phyloP scores from a whole-genome alignment of 2,797 vertebrate genomes.

The Siniperca scherzeri region DNA sequence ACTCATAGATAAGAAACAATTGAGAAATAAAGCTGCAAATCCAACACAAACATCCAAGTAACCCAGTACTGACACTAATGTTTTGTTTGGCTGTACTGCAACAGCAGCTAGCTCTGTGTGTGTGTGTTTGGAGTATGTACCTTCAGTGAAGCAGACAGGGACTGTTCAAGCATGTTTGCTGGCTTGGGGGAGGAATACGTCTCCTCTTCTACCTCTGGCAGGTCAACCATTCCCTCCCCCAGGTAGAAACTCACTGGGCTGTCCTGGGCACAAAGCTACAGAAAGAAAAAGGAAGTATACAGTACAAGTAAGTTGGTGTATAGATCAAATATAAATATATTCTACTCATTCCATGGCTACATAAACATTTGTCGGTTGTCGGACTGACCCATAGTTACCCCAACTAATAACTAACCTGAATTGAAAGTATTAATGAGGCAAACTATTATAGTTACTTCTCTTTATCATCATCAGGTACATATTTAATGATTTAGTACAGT shows the following conservation, averaged over 20 bases:
- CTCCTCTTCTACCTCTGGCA: constrained; percentile 64
- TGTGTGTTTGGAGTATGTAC: constrained; percentile 27
- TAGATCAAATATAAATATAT: neutral
- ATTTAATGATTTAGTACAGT: neutral
- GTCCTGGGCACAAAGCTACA: constrained; percentile 66
- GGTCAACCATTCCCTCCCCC: constrained; percentile 68
- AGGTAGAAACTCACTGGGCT: constrained; percentile 82
- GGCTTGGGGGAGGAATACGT: constrained; percentile 3
- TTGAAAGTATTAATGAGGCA: neutral
- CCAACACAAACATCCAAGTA: constrained; percentile 13
- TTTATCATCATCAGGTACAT: neutral
- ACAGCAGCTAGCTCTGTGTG: neutral
- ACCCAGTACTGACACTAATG: neutral
- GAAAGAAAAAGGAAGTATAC: neutral
- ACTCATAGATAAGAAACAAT: constrained; percentile 19
- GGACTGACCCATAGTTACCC: neutral
- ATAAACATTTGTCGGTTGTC: neutral
- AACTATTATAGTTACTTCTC: neutral
- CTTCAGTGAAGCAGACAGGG: constrained; percentile 16
- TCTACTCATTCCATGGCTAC: neutral
- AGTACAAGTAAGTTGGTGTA: neutral
- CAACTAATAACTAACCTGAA: neutral
- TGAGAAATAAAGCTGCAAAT: constrained; percentile 31
- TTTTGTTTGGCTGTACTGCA: neutral
- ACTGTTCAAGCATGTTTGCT: constrained; percentile 9